Evolutionary conservation across 2,113 vertebrate genomes (phyloP).

Genomic region (Sylvia atricapilla): DNA sequence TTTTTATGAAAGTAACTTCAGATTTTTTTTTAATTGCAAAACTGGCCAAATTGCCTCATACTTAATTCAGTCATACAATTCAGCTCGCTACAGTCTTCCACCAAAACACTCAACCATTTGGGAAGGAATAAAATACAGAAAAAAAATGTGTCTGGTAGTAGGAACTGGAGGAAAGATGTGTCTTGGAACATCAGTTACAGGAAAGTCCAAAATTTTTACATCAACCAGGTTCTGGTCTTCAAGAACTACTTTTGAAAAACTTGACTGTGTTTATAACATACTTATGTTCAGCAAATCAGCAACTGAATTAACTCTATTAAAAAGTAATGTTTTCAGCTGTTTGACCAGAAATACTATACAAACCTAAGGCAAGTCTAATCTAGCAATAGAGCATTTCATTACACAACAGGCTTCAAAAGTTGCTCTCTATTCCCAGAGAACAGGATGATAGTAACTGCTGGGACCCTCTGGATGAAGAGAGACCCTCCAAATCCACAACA

Average conservation of each 20-base stretch:
- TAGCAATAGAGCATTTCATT: neutral
- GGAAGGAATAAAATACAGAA: neutral
- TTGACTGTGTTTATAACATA: neutral
- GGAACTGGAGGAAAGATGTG: neutral
- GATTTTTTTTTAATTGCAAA: neutral
- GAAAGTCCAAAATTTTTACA: neutral
- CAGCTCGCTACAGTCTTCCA: neutral
- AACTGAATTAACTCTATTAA: neutral
- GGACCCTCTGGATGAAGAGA: neutral
- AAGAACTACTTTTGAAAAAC: neutral
- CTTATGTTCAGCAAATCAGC: neutral
- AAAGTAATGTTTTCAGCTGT: neutral
- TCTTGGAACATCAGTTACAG: neutral
- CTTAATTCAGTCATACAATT: neutral
- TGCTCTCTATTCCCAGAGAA: neutral
- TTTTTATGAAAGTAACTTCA: neutral
- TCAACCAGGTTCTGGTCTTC: neutral
- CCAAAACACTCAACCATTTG: neutral
- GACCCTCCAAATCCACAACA: neutral
- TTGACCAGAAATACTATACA: neutral
- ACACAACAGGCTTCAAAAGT: neutral
- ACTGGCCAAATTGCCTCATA: neutral
- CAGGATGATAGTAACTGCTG: neutral
- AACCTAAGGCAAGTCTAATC: neutral
- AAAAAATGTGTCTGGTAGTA: neutral